Evolutionary conservation across 1,140 invertebrate genomes (phyloP), one percentile per base, ranked within the genome.

Genomic region (Papilio glaucus): DNA sequence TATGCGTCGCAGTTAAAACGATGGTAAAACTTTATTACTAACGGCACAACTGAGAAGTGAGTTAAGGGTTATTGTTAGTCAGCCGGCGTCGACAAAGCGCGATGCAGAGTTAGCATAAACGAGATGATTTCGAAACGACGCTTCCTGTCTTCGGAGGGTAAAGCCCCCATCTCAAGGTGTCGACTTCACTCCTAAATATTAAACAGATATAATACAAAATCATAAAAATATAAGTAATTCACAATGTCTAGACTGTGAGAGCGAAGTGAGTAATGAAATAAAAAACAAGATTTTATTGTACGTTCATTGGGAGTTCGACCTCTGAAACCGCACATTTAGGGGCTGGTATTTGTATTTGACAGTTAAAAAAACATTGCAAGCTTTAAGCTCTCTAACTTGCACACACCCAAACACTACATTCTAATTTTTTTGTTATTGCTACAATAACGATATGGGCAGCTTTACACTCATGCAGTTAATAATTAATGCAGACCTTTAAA

Each of bases 1-100:
- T 69, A 69, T 73, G 67, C 72, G 65, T 73, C 62, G 49, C 45
- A 60, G 78, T 77, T 79, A 79, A 79, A 77, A 68, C 49, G 63
- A 63, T 63, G 69, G 67, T 75, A 72, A 75, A 78, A 75, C 26
- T 70, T 78, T 76, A 78, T 74, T 74, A 71, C 65, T 73, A 53
- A 73, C 71, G 41, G 42, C 67, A 69, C 41, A 53, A 69, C 42
- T 53, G 67, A 7, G 45, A 42, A 69, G 67, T 69, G 67, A 69
- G 67, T 69, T 69, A 69, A 45, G 26, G 67, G 67, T 69, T 53
- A 69, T 69, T 69, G 67, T 69, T 69, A 49, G 42, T 45, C 41
- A 41, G 63, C 24, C 41, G 67, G 42, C 45, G 29, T 69, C 42
- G 67, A 37, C 33, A 69, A 69, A 69, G 63, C 5, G 18, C 13